Evolutionary conservation across 2,113 vertebrate species (phyloP), one percentile per base, ranked within the genome.

Genomic region (Tonatia bakeri): DNA sequence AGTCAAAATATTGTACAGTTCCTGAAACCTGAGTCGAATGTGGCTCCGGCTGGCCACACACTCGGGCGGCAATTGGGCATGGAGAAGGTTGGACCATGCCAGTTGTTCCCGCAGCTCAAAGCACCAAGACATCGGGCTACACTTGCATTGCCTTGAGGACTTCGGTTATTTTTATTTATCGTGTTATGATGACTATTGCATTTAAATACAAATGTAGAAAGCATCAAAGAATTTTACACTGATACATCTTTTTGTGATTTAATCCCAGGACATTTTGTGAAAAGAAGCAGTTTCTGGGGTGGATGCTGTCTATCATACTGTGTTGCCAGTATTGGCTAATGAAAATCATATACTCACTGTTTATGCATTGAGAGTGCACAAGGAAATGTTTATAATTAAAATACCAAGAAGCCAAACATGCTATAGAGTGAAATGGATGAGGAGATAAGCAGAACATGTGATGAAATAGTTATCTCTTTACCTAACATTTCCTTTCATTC

Each of bases 381-480:
- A 92, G 33, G 16, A 87, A 77, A 81, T 90, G 83, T 72, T 96
- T 89, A 87, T 50, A 59, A 65, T 81, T 86, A 92, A 94, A 79
- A 83, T 54, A 61, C 8, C 33, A 31, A 91, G 56, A 91, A 88
- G 61, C 83, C 82, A 91, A 56, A 73, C 43, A 45, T 61, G n/a
- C 24, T 38, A 26, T 20, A 61, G 80, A 81, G n/a, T 45, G 40
- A 94, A 91, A 91, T 61, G 28, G 14, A 11, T 61, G 89, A 56
- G 33, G 43, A 92, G 22, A 69, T 40, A 90, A 61, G 67, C 15
- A 86, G 54, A 77, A 90, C 20, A 80, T 43, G 9, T 52, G 86
- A 91, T 93, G 36, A 95, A 72, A 77, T 73, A 59, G 43, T 90
- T 77, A 91, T 54, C 40, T 86, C 91, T 85, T 88, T 56, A 36